phyloP scores from a whole-genome alignment of 2,113 vertebrate species.

The Columbina picui region DNA sequence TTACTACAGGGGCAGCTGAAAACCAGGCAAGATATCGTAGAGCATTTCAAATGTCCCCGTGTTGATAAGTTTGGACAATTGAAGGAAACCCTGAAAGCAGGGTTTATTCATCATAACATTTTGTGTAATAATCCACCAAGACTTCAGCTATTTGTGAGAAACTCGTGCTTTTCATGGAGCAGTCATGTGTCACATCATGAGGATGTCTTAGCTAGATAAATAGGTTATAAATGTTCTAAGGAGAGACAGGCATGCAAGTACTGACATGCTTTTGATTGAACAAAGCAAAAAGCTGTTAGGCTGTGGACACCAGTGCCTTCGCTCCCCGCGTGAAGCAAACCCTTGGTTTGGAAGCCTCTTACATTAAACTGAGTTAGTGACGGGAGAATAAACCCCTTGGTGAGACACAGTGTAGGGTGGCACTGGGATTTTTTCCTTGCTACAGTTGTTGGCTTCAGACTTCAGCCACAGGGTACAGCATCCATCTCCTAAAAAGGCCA shows the following conservation, averaged over 20 bases:
- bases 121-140: neutral
- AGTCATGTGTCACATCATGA: neutral
- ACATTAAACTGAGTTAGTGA: neutral
- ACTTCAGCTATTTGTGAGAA: neutral
- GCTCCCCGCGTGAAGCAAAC: neutral
- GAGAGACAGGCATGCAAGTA: neutral
- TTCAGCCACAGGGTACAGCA: neutral
- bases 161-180: neutral
- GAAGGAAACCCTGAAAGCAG: neutral
- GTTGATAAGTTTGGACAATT: neutral
- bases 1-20: neutral
- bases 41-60: neutral
- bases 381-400: neutral
- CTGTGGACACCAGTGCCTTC: neutral
- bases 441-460: neutral
- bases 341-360: neutral
- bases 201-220: neutral
- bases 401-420: neutral
- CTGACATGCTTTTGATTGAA: neutral
- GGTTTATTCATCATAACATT: neutral
- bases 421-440: neutral
- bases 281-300: neutral
- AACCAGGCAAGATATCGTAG: neutral
- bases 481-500: neutral
- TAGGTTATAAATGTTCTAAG: neutral